Evolutionary conservation across 2,113 vertebrate species (phyloP).

Genomic region (Rhea pennata): DNA sequence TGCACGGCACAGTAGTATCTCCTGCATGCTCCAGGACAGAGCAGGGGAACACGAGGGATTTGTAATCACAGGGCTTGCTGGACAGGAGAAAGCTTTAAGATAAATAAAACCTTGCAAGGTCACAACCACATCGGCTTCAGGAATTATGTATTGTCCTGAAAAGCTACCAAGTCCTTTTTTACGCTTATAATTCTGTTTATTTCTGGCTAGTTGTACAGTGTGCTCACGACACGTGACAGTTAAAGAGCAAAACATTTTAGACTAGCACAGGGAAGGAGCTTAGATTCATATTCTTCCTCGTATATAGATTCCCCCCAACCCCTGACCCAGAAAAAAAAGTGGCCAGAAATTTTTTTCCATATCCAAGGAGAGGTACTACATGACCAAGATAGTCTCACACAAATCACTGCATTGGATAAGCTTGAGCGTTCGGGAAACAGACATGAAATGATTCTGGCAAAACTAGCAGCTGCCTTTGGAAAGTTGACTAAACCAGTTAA

Average conservation of each 20-base stretch:
- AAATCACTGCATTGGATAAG: neutral
- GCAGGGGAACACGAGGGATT: neutral
- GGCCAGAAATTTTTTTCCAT: neutral
- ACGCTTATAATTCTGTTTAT: neutral
- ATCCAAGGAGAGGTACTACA: neutral
- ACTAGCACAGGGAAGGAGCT: neutral
- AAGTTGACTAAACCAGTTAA: neutral
- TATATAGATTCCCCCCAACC: neutral
- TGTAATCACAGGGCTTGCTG: fast-evolving
- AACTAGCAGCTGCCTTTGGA: neutral
- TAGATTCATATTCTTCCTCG: neutral
- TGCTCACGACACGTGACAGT: neutral
- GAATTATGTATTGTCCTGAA: neutral
- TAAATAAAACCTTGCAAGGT: neutral
- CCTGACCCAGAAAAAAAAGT: neutral
- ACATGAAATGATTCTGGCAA: neutral
- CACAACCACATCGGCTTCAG: neutral
- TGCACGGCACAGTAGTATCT: neutral
- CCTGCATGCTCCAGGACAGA: neutral
- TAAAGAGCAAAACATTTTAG: neutral
- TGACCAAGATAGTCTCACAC: neutral
- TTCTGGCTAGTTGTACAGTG: neutral
- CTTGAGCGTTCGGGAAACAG: neutral
- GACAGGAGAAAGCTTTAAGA: neutral
- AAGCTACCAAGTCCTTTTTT: neutral